Evolutionary conservation across 2,113 vertebrate genomes (phyloP), one percentile per base, ranked within the genome.

Genomic region (Stercorarius parasiticus): DNA sequence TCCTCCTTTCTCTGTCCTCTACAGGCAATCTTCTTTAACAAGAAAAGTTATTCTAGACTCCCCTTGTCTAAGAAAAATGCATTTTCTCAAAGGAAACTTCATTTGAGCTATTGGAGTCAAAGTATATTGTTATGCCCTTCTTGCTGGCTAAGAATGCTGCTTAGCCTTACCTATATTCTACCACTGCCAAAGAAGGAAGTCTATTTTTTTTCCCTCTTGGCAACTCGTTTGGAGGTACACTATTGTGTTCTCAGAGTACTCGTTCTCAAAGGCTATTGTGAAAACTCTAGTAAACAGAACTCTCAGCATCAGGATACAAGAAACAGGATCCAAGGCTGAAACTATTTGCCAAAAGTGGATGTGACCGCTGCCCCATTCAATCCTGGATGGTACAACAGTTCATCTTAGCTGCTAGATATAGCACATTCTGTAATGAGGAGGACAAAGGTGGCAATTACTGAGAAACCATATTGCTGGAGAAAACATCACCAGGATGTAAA

Each of bases 171-270:
- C 94, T 97, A 84, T 67, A 98, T 97, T 81, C 90, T 82, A 74
- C 76, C 82, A n/a, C 43, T 97, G 96, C 97, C 82, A 96, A 95
- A 92, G 96, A 47, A 95, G 95, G 95, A 98, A 97, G 95, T 85
- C 67, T 86, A 38, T 74, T 95, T 97, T 93, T 86, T 96, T 96
- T 38, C 15, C 93, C 67, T 96, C 95, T 97, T 98, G 96, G 97
- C 97, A 97, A 76, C 92, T 74, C 94, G 64, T 72, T 84, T 96
- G 95, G 96, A 97, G 96, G 94, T 82, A 79, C 64, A 58, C 96
- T 96, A 97, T 98, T 97, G 96, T 98, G 86, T 98, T 98, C 96
- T 94, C 88, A 45, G 90, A 96, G 96, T 26, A 56, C 97, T 97
- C 84, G 25, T 95, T 95, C 93, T 74, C 94, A 40, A 80, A 94